Conservation (phyloP, 2,797 vertebrate genomes). For the Liparis tanakae region DNA sequence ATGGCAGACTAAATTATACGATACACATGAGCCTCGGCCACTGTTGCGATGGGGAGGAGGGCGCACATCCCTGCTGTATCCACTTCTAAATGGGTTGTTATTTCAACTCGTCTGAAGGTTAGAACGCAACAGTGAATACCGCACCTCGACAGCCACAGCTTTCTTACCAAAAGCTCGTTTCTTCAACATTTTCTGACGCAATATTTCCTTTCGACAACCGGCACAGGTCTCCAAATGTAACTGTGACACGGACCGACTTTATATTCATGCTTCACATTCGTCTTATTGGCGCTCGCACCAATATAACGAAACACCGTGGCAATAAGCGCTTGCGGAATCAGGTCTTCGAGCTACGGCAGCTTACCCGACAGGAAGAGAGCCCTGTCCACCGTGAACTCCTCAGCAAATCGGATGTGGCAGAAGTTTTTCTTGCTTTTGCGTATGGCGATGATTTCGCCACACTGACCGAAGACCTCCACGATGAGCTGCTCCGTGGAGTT, state of each 20-base stretch:
- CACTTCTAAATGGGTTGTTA: background rate
- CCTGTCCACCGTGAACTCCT: conserved; percentile 94
- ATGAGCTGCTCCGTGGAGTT: conserved; percentile 93
- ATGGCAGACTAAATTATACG: conserved; percentile 27
- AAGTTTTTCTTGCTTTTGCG: conserved; percentile 98
- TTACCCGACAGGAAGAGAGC: conserved; percentile 94
- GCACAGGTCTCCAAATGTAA: background rate
- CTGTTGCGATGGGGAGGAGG: background rate
- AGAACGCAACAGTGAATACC: background rate
- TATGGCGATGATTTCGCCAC: conserved; percentile 93
- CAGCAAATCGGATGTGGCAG: conserved; percentile 94
- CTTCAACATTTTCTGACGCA: background rate
- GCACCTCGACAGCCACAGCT: background rate
- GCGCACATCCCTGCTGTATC: background rate
- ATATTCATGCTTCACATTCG: conserved; percentile 10
- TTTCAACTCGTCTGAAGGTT: background rate
- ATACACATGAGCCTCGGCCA: background rate
- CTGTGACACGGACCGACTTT: background rate
- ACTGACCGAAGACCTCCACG: conserved; percentile 94
- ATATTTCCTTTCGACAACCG: background rate
- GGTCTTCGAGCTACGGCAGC: conserved; percentile 20
- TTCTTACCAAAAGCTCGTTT: background rate
- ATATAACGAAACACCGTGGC: background rate
- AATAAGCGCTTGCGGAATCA: background rate
- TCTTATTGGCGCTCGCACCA: background rate